A percentile compares a stretch with the other conserved stretches of the same genome.
Conservation (phyloP, 1,140 invertebrate genomes). For the Formica selysi region DNA sequence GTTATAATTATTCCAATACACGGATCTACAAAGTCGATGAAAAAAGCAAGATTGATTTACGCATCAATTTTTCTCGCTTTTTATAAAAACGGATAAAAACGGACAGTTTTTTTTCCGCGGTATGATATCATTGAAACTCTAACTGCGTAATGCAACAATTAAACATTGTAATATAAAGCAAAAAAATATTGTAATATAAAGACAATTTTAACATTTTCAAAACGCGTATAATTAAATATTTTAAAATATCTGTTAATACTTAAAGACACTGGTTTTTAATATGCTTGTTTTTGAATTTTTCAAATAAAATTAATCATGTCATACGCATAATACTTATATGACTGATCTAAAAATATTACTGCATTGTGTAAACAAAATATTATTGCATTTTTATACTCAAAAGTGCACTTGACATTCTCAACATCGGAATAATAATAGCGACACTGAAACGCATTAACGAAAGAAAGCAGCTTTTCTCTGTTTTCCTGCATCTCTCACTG, state of each 20-base stretch:
- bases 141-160: not conserved
- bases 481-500: not conserved
- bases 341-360: not conserved
- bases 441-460: not conserved
- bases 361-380: not conserved
- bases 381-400: not conserved
- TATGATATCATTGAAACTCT: not conserved
- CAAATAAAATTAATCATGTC: not conserved
- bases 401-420: constrained; percentile 8
- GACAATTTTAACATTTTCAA: not conserved
- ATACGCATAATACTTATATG: no score
- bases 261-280: no score
- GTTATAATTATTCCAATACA: not conserved
- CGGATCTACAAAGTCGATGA: not conserved
- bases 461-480: not conserved
- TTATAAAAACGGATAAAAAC: not conserved
- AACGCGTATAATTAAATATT: not conserved
- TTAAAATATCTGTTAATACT: not conserved
- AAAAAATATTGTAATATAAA: not conserved
- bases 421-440: constrained; percentile 2
- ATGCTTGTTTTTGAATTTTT: not conserved
- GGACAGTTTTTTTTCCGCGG: not conserved
- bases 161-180: not conserved
- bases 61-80: not conserved
- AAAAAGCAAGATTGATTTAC: not conserved